A percentile compares a stretch with the other conserved stretches of the same genome.
phyloP scores from a whole-genome alignment of 92 coral and sea anemone species.

The Bergia sp. region DNA sequence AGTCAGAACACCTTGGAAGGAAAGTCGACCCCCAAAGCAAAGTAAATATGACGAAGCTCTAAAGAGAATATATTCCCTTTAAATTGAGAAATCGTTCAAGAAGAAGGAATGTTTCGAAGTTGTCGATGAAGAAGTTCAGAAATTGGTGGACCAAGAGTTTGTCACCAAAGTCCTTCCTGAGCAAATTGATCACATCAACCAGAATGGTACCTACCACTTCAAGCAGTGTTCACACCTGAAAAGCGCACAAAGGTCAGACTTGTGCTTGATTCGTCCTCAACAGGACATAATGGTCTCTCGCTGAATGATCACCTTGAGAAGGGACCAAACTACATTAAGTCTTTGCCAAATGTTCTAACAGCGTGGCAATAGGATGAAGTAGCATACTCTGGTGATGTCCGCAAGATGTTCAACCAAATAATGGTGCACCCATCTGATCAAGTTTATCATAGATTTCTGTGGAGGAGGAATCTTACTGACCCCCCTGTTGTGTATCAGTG shows the following conservation, averaged over 20 bases:
- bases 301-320: no score
- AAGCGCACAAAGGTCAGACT: constrained; percentile 51
- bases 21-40: constrained; percentile 61
- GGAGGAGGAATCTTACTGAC: constrained; percentile 55
- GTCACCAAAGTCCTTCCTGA: constrained; percentile 47
- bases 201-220: constrained; percentile 45
- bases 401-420: constrained; percentile 12
- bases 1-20: constrained; percentile 67
- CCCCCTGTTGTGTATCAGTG: background rate
- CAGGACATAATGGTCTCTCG: constrained; percentile 51
- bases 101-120: constrained; percentile 36
- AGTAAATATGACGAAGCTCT: constrained; percentile 71
- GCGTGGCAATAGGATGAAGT: constrained; percentile 73
- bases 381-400: constrained; percentile 54
- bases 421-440: constrained; percentile 76
- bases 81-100: constrained; percentile 59
- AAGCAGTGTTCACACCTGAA: constrained; percentile 49
- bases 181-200: constrained; percentile 33
- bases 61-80: constrained; percentile 54
- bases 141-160: constrained; percentile 63
- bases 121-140: constrained; percentile 53
- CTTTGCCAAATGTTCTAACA: constrained; percentile 51
- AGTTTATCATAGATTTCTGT: constrained; percentile 70
- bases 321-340: constrained; percentile 2
- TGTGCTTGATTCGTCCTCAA: constrained; percentile 64